Base-by-base conservation (phyloP, 2,113 vertebrate genomes). In the Onychostruthus taczanowskii region DNA sequence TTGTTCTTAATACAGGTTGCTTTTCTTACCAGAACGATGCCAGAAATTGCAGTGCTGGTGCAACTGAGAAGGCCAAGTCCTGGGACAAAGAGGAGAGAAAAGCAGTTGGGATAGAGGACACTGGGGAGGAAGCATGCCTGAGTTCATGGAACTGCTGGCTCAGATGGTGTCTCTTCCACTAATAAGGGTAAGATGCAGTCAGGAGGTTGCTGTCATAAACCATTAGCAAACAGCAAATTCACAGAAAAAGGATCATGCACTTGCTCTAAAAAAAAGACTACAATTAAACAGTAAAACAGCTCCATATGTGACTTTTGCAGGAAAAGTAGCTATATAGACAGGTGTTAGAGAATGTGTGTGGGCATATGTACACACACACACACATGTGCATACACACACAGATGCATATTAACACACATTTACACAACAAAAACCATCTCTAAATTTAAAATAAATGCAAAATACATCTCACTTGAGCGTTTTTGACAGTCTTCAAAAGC, bases 121-220 rank as follows among this genome's bases (percentile, higher is more conserved):
- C 52, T 7, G 13, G n/a, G 13, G 21, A 68, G 44, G 44, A 46
- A 67, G 33, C 0, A 0, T n/a, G 49, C 28, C 19, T 15, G 49
- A 35, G 14, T 41, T 72, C 56, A 15, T 2, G 46, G 58, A 74
- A 23, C n/a, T 66, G 24, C 61, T 3, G 3, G n/a, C 33, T 82
- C 76, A 47, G 46, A 14, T 12, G 23, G 30, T 23, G 10, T 28
- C 69, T 84, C 39, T 61, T 67, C 44, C 49, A 43, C 30, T 61
- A n/a, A 9, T 5, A 52, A 23, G 23, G 30, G 35, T 7, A 49
- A 21, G 41, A 46, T 16, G 56, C 46, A 23, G 24, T 47, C 66
- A 78, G 41, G 61, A 64, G 9, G 17, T 17, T 37, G 47, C 58
- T 78, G 28, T 10, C 39, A 33, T 13, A 68, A 76, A 26, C 49